A percentile compares a stretch with the other conserved stretches of the same genome.
These are phyloP conservation scores for Tachycineta bicolor DNA, from an alignment of 2,113 vertebrate species.

Conservation along the genomic window DNA sequence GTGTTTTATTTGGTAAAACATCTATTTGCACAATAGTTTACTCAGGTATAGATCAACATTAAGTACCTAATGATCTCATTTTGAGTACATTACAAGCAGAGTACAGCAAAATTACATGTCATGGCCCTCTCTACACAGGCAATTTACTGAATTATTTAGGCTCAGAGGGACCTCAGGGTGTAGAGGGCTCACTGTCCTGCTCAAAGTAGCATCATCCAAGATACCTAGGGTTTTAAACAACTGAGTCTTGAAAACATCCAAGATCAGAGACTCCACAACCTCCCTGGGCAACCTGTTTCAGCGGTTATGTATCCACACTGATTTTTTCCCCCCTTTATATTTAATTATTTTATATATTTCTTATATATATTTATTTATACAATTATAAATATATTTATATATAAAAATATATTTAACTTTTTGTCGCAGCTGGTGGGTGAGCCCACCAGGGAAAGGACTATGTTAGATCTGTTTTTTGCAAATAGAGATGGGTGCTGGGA, in stretches of 20 bases:
- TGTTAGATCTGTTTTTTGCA: too few species aligned
- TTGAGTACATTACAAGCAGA: background rate
- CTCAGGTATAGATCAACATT: background rate
- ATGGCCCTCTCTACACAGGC: background rate
- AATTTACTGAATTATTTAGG: background rate
- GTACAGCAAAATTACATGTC: background rate
- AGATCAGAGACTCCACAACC: background rate
- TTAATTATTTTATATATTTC: background rate
- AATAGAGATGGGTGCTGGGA: too few species aligned
- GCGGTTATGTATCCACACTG: background rate
- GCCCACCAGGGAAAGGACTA: too few species aligned
- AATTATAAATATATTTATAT: too few species aligned
- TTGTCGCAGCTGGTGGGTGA: too few species aligned
- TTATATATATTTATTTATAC: too few species aligned
- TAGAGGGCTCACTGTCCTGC: background rate
- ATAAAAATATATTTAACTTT: too few species aligned
- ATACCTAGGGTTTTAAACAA: background rate
- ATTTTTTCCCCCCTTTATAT: background rate
- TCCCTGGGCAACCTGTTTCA: background rate
- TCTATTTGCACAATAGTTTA: background rate
- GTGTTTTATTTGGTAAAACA: background rate
- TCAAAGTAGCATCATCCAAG: background rate
- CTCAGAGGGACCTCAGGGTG: background rate
- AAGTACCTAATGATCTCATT: background rate
- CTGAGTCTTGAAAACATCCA: background rate